A percentile compares a stretch with the other conserved stretches of the same genome.
Conservation (phyloP, 2,888 invertebrate genomes). For the Dynastes hyllus region DNA sequence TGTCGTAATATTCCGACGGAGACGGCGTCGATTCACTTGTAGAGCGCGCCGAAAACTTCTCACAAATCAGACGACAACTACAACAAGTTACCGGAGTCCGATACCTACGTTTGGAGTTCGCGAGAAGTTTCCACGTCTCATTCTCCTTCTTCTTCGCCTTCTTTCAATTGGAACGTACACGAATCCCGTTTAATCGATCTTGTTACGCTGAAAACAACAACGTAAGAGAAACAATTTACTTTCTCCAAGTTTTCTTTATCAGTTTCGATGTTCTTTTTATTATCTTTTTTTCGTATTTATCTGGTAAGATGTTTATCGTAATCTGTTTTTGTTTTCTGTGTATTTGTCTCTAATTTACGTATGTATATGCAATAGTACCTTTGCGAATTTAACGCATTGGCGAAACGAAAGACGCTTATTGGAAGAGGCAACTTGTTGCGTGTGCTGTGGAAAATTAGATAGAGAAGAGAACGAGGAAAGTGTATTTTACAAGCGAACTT, state of each 20-base stretch:
- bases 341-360: not conserved
- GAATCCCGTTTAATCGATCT: not conserved
- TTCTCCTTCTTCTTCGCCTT: not conserved
- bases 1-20: slow-evolving; percentile 34
- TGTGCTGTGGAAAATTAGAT: slow-evolving; percentile 3
- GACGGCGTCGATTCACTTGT: slow-evolving; percentile 29
- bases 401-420: not conserved
- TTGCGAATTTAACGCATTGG: not conserved
- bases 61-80: not conserved
- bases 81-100: not conserved
- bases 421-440: slow-evolving; percentile 34
- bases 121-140: not conserved
- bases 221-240: slow-evolving; percentile 21
- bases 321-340: not conserved
- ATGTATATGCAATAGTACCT: no score
- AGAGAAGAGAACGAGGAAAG: not conserved
- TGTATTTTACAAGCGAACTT: not conserved
- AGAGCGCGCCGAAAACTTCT: slow-evolving; percentile 33
- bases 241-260: not conserved
- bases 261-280: not conserved
- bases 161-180: not conserved
- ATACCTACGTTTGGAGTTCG: not conserved
- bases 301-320: not conserved
- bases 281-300: not conserved
- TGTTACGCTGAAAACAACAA: not conserved